These are phyloP conservation scores for Eupithecia pulchellata DNA, from an alignment of 2,888 invertebrate species.

Conservation along the genomic window DNA sequence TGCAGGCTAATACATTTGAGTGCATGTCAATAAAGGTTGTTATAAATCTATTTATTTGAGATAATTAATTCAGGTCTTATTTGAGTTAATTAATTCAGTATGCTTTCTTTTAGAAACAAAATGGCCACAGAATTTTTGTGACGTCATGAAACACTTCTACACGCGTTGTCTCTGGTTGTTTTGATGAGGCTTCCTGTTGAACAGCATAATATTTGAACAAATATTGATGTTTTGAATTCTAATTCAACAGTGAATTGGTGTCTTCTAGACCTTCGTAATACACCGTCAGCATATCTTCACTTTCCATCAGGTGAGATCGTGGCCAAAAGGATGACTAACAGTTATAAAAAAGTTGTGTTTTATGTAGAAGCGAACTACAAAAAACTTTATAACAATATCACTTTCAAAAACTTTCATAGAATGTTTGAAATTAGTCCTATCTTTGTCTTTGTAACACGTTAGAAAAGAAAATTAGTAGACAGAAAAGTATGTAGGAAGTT, in stretches of 20 bases:
- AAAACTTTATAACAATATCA: no score
- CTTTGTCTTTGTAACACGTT: not conserved
- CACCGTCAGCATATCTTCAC: no score
- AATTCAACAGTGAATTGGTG: no score
- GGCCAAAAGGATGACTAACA: no score
- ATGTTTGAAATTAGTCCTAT: not conserved
- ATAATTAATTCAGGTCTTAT: conserved; percentile 25
- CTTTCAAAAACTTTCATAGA: not conserved
- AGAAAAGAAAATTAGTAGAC: not conserved
- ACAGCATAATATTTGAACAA: no score
- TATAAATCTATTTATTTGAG: conserved; percentile 58
- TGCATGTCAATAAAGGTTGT: conserved; percentile 54
- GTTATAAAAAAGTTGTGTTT: no score
- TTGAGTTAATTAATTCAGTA: not conserved
- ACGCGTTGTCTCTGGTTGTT: no score
- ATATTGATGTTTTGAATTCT: no score
- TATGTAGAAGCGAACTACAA: no score
- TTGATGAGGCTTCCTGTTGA: no score
- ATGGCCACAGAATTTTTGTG: not conserved
- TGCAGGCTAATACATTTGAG: conserved; percentile 40
- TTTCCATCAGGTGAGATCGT: no score
- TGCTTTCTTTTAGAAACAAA: not conserved
- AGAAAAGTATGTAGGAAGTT: not conserved
- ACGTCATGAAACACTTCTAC: not conserved
- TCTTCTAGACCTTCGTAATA: no score